A percentile compares a stretch with the other conserved stretches of the same genome.
Evolutionary conservation across 2,113 vertebrate species (phyloP).

Genomic region (Silurus glanis): DNA sequence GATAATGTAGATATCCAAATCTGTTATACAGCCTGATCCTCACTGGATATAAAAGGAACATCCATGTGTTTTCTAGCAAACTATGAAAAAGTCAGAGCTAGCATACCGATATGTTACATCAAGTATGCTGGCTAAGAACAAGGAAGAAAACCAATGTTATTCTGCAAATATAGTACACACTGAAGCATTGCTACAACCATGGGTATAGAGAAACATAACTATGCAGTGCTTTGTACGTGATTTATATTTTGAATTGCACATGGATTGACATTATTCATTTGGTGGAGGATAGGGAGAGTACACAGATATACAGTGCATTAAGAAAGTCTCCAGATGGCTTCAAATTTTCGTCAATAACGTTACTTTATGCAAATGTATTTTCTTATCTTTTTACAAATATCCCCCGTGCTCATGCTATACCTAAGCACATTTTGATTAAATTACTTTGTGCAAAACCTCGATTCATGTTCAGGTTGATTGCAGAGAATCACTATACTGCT

Average conservation of each 20-base stretch:
- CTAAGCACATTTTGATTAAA: neutral
- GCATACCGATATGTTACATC: neutral
- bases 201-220: neutral
- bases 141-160: neutral
- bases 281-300: no score
- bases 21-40: neutral
- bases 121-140: neutral
- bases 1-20: neutral
- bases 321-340: neutral
- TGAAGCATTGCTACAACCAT: neutral
- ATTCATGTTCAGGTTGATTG: neutral
- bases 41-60: neutral
- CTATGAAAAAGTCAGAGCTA: neutral
- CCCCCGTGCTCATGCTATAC: neutral
- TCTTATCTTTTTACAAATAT: neutral
- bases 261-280: no score
- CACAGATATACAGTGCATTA: neutral
- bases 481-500: neutral
- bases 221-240: no score
- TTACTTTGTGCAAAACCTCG: neutral
- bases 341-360: neutral
- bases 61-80: neutral
- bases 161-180: neutral
- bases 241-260: no score
- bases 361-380: no score